Percentiles rank a stretch among this genome's conserved stretches.
Evolutionary conservation across 2,888 invertebrate species (phyloP).

Genomic region (Ypsolopha sequella): DNA sequence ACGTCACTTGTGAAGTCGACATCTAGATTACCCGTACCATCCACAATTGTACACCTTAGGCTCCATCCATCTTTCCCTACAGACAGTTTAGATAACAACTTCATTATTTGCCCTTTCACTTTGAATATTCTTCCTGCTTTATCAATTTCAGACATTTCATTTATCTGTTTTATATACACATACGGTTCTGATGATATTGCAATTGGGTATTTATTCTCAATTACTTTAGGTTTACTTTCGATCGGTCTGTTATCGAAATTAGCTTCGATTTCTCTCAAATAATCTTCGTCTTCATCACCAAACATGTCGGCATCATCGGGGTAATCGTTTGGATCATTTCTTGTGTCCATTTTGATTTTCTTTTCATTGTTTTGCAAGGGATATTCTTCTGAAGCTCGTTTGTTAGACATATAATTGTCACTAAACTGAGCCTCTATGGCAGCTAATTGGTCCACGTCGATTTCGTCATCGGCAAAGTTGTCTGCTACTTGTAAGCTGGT

Average conservation of each 20-base stretch:
- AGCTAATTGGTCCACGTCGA: slow-evolving; percentile 44
- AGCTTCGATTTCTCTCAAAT: slow-evolving; percentile 41
- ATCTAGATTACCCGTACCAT: slow-evolving; percentile 66
- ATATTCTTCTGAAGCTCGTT: slow-evolving; percentile 23
- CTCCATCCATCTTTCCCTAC: slow-evolving; percentile 66
- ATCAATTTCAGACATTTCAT: slow-evolving; percentile 30
- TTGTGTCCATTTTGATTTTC: slow-evolving; percentile 29
- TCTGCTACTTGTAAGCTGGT: slow-evolving; percentile 26
- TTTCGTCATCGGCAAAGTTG: slow-evolving; percentile 39
- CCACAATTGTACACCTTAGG: slow-evolving; percentile 68
- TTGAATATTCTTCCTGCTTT: slow-evolving; percentile 53
- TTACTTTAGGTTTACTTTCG: slow-evolving; percentile 11
- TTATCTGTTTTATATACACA: slow-evolving; percentile 56
- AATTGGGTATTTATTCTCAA: slow-evolving; percentile 16
- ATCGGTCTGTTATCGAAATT: slow-evolving; percentile 8
- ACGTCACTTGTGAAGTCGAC: slow-evolving; percentile 70
- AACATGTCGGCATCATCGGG: slow-evolving; percentile 39
- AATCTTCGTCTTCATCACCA: slow-evolving; percentile 42
- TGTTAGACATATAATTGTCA: slow-evolving; percentile 19
- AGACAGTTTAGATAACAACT: slow-evolving; percentile 64
- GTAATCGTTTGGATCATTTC: slow-evolving; percentile 31
- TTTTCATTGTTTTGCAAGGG: slow-evolving; percentile 31
- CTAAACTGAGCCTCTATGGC: slow-evolving; percentile 41
- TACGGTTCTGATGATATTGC: slow-evolving; percentile 39
- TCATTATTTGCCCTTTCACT: slow-evolving; percentile 70